Conservation (phyloP, 2,888 invertebrate species). For the Polyommatus iphigenia region DNA sequence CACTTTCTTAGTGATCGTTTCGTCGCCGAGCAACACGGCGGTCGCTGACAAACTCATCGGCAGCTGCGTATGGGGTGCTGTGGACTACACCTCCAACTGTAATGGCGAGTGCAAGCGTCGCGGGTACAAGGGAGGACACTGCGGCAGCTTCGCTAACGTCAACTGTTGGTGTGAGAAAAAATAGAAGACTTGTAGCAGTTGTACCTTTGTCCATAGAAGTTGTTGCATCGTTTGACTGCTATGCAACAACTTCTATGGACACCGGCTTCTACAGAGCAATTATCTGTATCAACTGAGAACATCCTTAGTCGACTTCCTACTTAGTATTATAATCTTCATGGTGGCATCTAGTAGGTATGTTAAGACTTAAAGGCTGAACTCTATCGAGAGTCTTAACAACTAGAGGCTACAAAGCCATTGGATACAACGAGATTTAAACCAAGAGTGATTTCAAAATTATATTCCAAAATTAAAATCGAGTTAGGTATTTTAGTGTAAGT, state of each 20-base stretch:
- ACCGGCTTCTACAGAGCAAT: background rate
- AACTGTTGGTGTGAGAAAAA: slow-evolving; percentile 35
- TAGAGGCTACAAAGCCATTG: background rate
- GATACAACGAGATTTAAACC: background rate
- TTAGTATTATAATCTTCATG: background rate
- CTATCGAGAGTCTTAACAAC: background rate
- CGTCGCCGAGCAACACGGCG: slow-evolving; percentile 43
- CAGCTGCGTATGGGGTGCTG: slow-evolving; percentile 50
- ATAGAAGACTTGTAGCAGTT: slow-evolving; percentile 25
- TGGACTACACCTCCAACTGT: slow-evolving; percentile 48
- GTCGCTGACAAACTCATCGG: slow-evolving; percentile 46
- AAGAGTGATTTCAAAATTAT: background rate
- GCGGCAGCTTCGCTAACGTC: slow-evolving; percentile 32
- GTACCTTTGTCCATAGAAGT: slow-evolving; percentile 35
- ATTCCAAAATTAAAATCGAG: background rate
- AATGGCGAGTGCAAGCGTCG: slow-evolving; percentile 46
- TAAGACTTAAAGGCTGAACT: slow-evolving; percentile 1
- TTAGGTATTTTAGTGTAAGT: background rate
- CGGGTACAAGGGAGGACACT: slow-evolving; percentile 22
- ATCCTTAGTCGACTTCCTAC: background rate
- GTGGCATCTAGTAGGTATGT: background rate
- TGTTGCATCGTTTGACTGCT: too few species aligned
- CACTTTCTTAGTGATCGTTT: slow-evolving; percentile 46
- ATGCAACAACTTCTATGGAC: background rate
- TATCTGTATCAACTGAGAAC: background rate